A percentile compares a stretch with the other conserved stretches of the same genome.
These are phyloP conservation scores for Zaprionus taronus DNA, from an alignment of 1,140 invertebrate genomes.

Conservation along the genomic window DNA sequence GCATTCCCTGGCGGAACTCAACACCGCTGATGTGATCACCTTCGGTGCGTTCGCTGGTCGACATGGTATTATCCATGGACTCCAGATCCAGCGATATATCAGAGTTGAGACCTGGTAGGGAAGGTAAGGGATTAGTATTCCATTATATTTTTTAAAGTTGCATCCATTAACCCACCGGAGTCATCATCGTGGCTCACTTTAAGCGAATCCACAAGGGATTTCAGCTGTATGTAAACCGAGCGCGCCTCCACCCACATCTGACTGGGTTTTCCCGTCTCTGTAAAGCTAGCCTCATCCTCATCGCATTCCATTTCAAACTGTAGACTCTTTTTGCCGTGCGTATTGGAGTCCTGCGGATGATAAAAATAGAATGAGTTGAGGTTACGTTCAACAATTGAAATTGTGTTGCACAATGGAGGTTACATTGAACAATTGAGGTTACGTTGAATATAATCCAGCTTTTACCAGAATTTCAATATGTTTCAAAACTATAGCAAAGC, in stretches of 20 bases:
- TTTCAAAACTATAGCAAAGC: neutral
- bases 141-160: too few species aligned
- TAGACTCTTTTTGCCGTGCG: constrained; percentile 85
- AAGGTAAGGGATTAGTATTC: too few species aligned
- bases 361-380: neutral
- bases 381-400: too few species aligned
- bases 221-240: constrained; percentile 88
- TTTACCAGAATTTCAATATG: neutral
- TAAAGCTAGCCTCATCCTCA: constrained; percentile 86
- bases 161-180: constrained; percentile 81
- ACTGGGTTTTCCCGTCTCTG: constrained; percentile 76
- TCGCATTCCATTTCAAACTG: constrained; percentile 92
- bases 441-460: neutral
- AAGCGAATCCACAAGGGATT: constrained; percentile 88
- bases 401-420: too few species aligned
- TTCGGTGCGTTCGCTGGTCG: constrained; percentile 82
- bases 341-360: constrained; percentile 70
- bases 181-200: constrained; percentile 90
- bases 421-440: too few species aligned
- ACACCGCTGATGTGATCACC: constrained; percentile 70
- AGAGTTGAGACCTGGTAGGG: constrained; percentile 85
- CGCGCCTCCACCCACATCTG: constrained; percentile 87
- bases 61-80: constrained; percentile 85
- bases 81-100: constrained; percentile 85
- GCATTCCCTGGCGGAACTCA: constrained; percentile 86